Evolutionary conservation across 2,113 vertebrate species (phyloP).

Genomic region (Ciconia boyciana): DNA sequence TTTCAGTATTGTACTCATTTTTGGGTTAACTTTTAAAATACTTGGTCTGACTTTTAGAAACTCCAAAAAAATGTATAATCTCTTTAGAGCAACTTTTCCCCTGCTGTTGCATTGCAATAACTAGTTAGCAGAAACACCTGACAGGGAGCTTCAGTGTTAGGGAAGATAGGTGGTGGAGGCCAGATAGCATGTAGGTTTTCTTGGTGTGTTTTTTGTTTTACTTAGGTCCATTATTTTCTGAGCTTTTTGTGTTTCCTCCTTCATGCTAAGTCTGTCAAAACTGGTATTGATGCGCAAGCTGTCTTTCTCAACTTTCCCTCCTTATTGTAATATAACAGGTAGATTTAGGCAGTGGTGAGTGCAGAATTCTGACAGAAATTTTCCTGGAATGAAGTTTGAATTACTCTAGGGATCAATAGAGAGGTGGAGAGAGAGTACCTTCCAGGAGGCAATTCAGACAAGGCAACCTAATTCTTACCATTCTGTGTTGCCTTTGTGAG

Average conservation of each 20-base stretch:
- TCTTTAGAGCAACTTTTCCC: background rate
- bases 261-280: background rate
- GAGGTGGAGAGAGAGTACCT: background rate
- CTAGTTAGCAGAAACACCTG: background rate
- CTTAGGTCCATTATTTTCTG: background rate
- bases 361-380: background rate
- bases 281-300: background rate
- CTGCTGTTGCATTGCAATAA: background rate
- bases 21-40: background rate
- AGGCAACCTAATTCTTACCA: background rate
- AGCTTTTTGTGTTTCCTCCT: background rate
- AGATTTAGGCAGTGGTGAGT: background rate
- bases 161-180: background rate
- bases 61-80: background rate
- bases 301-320: background rate
- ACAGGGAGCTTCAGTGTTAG: background rate
- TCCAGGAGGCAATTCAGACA: background rate
- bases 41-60: background rate
- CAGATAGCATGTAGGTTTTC: background rate
- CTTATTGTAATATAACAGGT: fast-evolving
- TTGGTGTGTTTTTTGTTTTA: background rate
- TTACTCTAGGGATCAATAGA: background rate
- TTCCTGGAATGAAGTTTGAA: background rate
- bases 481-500: background rate
- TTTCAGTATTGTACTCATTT: background rate